Conservation (phyloP, 2,888 invertebrate genomes). For the Torymus aiolomorphi region DNA sequence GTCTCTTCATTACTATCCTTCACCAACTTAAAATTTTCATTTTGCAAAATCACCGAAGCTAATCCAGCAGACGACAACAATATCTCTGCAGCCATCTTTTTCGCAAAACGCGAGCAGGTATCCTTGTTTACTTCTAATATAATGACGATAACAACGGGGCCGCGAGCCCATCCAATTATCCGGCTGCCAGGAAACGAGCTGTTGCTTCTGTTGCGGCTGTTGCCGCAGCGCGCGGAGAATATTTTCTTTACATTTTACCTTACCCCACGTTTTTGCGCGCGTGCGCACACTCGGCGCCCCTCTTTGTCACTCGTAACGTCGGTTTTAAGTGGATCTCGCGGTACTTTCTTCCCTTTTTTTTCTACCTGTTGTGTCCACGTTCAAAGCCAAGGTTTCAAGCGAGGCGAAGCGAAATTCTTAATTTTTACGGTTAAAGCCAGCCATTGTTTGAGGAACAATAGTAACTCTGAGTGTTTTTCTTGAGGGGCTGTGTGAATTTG, state of each 20-base stretch:
- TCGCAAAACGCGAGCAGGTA: not conserved
- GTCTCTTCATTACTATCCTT: too few relatives aligned
- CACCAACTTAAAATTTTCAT: too few relatives aligned
- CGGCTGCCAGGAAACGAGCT: slow-evolving; percentile 1
- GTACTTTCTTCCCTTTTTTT: not conserved
- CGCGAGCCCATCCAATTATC: slow-evolving; percentile 34
- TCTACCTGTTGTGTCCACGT: not conserved
- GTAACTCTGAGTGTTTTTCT: too few relatives aligned
- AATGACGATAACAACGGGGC: slow-evolving; percentile 15
- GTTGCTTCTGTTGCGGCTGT: too few relatives aligned
- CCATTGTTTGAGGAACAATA: too few relatives aligned
- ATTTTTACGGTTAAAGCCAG: slow-evolving; percentile 7
- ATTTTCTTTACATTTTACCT: not conserved
- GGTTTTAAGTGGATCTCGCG: slow-evolving; percentile 12
- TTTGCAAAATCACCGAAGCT: too few relatives aligned
- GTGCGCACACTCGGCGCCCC: not conserved
- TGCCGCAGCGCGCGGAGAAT: not conserved
- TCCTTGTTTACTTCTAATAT: slow-evolving; percentile 14
- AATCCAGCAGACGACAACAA: too few relatives aligned
- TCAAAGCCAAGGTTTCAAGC: slow-evolving; percentile 1
- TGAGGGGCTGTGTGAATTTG: too few relatives aligned
- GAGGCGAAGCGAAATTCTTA: slow-evolving; percentile 2
- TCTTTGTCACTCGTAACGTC: slow-evolving; percentile 13
- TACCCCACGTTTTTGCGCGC: not conserved
- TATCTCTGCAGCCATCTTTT: too few relatives aligned